Percentiles rank a stretch among this genome's conserved stretches.
Conservation (phyloP, 2,113 vertebrate species). For the Rhynchomys soricoides region DNA sequence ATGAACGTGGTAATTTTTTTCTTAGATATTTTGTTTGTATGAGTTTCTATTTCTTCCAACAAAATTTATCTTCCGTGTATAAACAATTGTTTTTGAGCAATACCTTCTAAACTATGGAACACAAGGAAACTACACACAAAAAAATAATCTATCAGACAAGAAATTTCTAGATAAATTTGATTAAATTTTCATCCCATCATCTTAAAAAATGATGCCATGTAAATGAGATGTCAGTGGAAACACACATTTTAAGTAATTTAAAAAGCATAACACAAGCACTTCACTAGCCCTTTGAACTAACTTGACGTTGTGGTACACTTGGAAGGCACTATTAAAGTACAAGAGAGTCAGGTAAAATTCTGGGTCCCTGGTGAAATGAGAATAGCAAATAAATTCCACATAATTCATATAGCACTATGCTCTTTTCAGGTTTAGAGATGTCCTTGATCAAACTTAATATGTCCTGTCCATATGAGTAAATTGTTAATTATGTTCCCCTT, state of each 20-base stretch:
- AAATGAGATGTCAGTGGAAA: neutral
- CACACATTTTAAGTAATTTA: neutral
- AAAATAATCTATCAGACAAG: neutral
- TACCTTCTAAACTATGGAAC: neutral
- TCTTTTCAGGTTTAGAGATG: neutral
- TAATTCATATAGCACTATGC: neutral
- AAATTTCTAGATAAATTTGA: neutral
- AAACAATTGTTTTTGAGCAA: neutral
- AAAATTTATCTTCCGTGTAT: neutral
- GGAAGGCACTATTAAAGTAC: neutral
- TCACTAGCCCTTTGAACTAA: neutral
- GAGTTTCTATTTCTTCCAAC: neutral
- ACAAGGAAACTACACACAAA: neutral
- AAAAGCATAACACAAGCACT: neutral
- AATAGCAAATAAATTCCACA: constrained; percentile 20
- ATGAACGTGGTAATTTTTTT: neutral
- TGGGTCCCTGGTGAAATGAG: neutral
- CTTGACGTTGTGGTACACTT: neutral
- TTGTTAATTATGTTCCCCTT: neutral
- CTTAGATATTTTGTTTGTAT: neutral
- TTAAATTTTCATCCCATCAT: neutral
- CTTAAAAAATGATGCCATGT: neutral
- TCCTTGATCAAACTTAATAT: constrained; percentile 5
- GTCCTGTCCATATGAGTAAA: neutral
- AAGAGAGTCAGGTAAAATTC: neutral